Base-by-base conservation (phyloP, 1,140 invertebrate genomes). In the Drosophila punjabiensis region DNA sequence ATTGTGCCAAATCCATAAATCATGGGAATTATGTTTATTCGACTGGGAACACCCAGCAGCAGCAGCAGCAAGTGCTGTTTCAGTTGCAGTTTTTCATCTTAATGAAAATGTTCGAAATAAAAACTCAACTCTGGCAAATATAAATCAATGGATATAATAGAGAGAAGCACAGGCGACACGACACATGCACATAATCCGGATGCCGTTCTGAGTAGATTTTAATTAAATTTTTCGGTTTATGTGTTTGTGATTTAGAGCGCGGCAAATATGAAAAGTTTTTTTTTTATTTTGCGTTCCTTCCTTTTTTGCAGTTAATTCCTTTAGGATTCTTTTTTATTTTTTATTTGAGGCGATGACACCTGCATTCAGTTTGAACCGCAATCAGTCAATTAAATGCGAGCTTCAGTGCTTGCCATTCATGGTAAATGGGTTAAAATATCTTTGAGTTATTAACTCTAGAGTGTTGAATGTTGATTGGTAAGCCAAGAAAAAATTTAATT, bases 371-470 rank as follows among this genome's bases (percentile, higher is more conserved):
- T 71, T 71, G 11, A 69, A 56, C 65, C 37, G 68, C 65, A 56
- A 88, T 84, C 84, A 88, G 77, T 88, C 84, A 89, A 88, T 88
- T 89, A 89, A 89, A 79, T 78, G 71, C 81, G 60, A 80, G 58
- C 71, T 58, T 59, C 64, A 87, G 64, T 68, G 61, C 64, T 78
- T 78, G 73, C 81, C 73, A 84, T 82, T 86, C 71, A 89, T 80
- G 81, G 71, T 56, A 88, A 88, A 77, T 77, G 81, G 56, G 68
- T 67, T 73, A 81, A 79, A 68, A 80, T 76, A 63, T 74, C 70
- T 80, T 83, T 79, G 69, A 76, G 68, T 65, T 76, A 70, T 83
- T 48, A 39, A 43, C 55, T 62, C 69, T 30, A 18, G 24, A 30
- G 53, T 73, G 41, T 62, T 50, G 55, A 73, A 73, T 73, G 50